Conservation (phyloP, 2,113 vertebrate genomes). For the Psilopsiagon aurifrons region DNA sequence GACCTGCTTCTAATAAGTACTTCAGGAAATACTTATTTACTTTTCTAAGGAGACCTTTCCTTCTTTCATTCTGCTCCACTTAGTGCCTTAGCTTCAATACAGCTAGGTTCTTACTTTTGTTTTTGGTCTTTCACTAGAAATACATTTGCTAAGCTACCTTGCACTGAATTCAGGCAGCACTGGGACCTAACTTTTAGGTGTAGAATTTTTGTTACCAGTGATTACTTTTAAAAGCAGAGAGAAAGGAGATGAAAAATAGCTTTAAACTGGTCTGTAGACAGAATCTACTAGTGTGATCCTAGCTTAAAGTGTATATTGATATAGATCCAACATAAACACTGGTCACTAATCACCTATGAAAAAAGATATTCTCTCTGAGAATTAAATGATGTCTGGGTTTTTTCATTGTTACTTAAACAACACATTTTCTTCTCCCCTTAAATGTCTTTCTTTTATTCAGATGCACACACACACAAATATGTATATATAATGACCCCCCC, state of each 20-base stretch:
- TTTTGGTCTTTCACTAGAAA: neutral
- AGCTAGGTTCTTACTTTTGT: neutral
- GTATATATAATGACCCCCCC: rapidly evolving
- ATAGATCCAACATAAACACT: neutral
- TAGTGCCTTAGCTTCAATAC: neutral
- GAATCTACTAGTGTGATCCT: neutral
- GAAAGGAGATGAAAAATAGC: neutral
- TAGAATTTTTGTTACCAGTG: neutral
- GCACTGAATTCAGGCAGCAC: neutral
- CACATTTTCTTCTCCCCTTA: neutral
- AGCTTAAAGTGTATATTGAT: neutral
- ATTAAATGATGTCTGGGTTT: neutral
- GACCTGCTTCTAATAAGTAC: neutral
- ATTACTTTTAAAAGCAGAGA: neutral
- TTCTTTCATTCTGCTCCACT: neutral
- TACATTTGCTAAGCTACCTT: neutral
- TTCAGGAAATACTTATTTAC: neutral
- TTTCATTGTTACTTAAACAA: slow-evolving; percentile 17
- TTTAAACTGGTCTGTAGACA: neutral
- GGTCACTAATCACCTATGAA: slow-evolving; percentile 19
- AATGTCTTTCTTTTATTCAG: neutral
- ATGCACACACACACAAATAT: too few relatives aligned
- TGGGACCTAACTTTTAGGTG: neutral
- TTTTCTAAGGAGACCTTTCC: neutral
- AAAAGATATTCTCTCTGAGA: neutral